A percentile compares a stretch with the other conserved stretches of the same genome.
Conservation (phyloP, 2,797 vertebrate genomes). For the Megalops cyprinoides region DNA sequence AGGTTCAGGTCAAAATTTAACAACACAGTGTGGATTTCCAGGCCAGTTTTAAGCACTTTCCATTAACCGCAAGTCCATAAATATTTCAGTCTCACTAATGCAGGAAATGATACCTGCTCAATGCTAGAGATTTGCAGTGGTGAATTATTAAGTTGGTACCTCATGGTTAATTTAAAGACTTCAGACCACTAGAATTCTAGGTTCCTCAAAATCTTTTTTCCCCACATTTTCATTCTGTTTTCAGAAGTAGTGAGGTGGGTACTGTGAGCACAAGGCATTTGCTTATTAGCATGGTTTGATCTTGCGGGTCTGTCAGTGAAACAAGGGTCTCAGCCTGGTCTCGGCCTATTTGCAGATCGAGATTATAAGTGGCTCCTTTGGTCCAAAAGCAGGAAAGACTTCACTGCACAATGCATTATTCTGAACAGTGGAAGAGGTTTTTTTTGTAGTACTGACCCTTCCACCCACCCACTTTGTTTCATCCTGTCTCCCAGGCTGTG, state of each 20-base stretch:
- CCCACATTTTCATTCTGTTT: conserved; percentile 44
- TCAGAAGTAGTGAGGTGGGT: not conserved
- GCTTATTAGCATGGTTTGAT: too few species aligned
- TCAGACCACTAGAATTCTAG: conserved; percentile 56
- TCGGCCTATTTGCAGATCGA: too few species aligned
- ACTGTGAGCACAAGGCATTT: too few species aligned
- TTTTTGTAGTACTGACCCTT: conserved; percentile 58
- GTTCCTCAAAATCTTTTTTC: not conserved
- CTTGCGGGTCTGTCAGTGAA: too few species aligned
- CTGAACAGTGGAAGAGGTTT: conserved; percentile 59
- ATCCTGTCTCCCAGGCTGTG: conserved; percentile 79
- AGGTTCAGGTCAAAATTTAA: conserved; percentile 55
- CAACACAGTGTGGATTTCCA: conserved; percentile 47
- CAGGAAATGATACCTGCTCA: conserved; percentile 75
- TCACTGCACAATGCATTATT: conserved; percentile 68
- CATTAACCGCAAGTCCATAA: conserved; percentile 73
- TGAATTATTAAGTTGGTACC: conserved; percentile 84
- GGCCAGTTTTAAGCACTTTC: conserved; percentile 58
- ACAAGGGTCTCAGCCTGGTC: too few species aligned
- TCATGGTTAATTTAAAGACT: conserved; percentile 71
- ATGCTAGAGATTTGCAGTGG: conserved; percentile 72
- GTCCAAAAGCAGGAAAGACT: too few species aligned
- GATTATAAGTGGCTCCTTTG: too few species aligned
- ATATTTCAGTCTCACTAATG: conserved; percentile 83
- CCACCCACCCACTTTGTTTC: conserved; percentile 34